These are phyloP conservation scores for Drosophila paranaensis DNA, from an alignment of 2,888 invertebrate species.

Conservation along the genomic window DNA sequence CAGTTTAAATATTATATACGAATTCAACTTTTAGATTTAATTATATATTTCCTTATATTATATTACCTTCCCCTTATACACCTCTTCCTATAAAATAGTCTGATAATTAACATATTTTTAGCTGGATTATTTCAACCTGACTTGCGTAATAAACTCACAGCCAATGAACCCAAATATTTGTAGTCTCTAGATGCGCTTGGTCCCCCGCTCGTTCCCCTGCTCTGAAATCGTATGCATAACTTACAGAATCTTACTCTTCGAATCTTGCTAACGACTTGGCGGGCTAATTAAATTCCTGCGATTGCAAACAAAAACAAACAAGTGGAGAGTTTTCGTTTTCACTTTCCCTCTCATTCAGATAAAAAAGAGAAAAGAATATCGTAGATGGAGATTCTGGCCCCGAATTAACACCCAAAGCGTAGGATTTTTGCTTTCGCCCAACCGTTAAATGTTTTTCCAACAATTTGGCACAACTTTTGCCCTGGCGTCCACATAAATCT, in stretches of 20 bases:
- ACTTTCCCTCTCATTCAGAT: slow-evolving; percentile 25
- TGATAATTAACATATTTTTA: slow-evolving; percentile 10
- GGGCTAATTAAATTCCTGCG: slow-evolving; percentile 74
- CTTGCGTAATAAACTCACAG: slow-evolving; percentile 15
- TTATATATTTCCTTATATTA: no score
- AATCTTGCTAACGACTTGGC: slow-evolving; percentile 78
- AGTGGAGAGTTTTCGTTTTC: slow-evolving; percentile 37
- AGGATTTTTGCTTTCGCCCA: slow-evolving; percentile 55
- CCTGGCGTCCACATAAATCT: slow-evolving; percentile 52
- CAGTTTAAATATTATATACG: no score
- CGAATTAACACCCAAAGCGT: slow-evolving; percentile 72
- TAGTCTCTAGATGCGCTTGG: slow-evolving; percentile 1
- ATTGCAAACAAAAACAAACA: slow-evolving; percentile 61
- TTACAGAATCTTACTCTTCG: slow-evolving; percentile 58
- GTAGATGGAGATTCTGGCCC: slow-evolving; percentile 44
- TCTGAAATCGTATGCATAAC: slow-evolving; percentile 56
- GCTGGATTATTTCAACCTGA: not conserved
- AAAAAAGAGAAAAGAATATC: slow-evolving; percentile 9
- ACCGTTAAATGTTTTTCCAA: slow-evolving; percentile 69
- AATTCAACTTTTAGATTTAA: no score
- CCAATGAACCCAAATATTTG: slow-evolving; percentile 25
- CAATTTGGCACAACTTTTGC: slow-evolving; percentile 66
- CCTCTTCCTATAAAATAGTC: not conserved
- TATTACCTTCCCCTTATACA: not conserved
- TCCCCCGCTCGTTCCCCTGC: slow-evolving; percentile 11